Evolutionary conservation across 2,113 vertebrate species (phyloP).

Genomic region (Leptodactylus fuscus): DNA sequence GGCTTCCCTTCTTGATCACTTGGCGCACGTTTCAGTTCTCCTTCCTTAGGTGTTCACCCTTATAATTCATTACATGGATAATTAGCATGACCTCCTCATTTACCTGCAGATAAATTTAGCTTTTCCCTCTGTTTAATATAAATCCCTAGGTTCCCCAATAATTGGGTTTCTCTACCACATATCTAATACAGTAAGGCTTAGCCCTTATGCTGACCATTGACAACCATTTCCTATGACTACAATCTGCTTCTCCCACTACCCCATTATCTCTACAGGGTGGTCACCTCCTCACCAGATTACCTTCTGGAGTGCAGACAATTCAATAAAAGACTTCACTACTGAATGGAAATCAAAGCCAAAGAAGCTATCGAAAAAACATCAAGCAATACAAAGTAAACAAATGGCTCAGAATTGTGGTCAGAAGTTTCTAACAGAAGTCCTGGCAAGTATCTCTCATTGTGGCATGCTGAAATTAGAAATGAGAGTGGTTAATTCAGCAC

Average conservation of each 20-base stretch:
- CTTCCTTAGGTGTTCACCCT: too few species aligned
- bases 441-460: constrained; percentile 25
- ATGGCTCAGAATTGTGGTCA: constrained; percentile 33
- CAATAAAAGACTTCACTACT: neutral
- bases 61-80: too few species aligned
- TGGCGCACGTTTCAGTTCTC: too few species aligned
- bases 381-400: constrained; percentile 2
- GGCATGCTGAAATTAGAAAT: constrained; percentile 30
- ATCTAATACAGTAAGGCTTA: too few species aligned
- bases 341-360: neutral
- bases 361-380: neutral
- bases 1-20: too few species aligned
- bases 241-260: neutral
- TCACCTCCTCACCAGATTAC: neutral
- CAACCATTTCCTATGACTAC: neutral
- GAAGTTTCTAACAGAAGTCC: constrained; percentile 28
- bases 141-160: too few species aligned
- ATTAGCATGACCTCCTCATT: too few species aligned
- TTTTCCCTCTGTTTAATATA: too few species aligned
- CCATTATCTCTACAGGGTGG: too few species aligned
- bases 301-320: neutral
- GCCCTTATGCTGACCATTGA: neutral
- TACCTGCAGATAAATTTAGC: too few species aligned
- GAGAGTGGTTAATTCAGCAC: constrained; percentile 25
- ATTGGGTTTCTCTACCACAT: too few species aligned